These are phyloP conservation scores for Hippotragus niger DNA, from an alignment of 2,113 vertebrate genomes.

Conservation along the genomic window DNA sequence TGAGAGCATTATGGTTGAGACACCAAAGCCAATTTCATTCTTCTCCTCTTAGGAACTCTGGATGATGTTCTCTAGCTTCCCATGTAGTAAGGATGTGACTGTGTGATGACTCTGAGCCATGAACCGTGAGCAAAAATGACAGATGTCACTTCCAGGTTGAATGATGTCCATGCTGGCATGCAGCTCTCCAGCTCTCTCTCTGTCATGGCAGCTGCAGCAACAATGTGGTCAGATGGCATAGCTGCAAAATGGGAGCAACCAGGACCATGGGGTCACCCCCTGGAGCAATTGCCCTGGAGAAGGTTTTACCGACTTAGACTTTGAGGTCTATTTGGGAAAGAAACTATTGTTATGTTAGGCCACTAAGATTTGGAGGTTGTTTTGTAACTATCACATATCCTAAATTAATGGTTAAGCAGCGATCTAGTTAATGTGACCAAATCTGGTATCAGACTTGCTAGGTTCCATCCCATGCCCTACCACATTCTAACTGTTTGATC, in stretches of 20 bases:
- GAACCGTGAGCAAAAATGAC: neutral
- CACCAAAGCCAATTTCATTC: neutral
- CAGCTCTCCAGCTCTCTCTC: neutral
- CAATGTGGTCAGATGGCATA: neutral
- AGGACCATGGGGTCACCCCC: neutral
- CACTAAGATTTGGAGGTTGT: neutral
- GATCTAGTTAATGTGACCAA: neutral
- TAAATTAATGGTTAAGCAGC: neutral
- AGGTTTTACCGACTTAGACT: neutral
- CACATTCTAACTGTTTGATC: neutral
- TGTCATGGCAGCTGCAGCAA: accelerated
- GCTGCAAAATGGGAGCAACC: neutral
- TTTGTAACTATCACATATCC: neutral
- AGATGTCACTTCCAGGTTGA: neutral
- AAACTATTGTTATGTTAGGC: neutral
- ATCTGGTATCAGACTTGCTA: neutral
- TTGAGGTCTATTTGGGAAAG: neutral
- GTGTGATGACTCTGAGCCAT: neutral
- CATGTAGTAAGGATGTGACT: neutral
- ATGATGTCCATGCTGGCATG: neutral
- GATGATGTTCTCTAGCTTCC: neutral
- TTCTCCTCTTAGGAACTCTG: neutral
- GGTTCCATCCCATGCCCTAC: neutral
- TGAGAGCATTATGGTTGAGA: neutral
- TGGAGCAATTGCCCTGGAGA: neutral